Base-by-base conservation (phyloP, 2,888 invertebrate species). In the Criorhina ranunculi region DNA sequence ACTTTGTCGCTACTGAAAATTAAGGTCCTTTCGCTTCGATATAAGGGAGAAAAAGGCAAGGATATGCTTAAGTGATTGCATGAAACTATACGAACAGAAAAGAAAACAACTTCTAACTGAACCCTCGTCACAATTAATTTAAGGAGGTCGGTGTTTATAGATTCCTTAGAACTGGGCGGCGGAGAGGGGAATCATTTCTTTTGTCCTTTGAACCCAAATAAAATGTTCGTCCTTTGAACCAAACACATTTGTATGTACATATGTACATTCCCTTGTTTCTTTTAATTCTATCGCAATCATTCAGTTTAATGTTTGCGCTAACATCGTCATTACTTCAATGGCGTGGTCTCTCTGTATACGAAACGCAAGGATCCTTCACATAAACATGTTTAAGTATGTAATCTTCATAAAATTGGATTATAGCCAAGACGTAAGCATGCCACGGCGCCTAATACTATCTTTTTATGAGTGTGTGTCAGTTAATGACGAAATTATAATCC, bases 321-420 rank as follows among this genome's bases (percentile, higher is more conserved):
- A 78, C 78, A 64, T 81, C 64, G 81, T 81, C 81, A 81, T 81
- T 81, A 81, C 62, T 76, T 76, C 64, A 76, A 76, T 76, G 69
- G 75, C 69, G 49, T 40, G 80, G 80, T 80, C 73, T 73, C 60
- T 11, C 12, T 15, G 35, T 17, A 51, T 35, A 35, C 49, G 49
- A 40, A 51, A 42, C 44, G 31, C 46, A 55, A 42, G 75, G n/a
- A 49, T 59, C 29, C 59, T 46, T 37, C 51, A 33, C 51, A 46
- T n/a, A 40, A 64, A 40, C 46, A 37, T 69, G 42, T 37, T 67
- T 24, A 42, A 57, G 46, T 40, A 31, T 49, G 46, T 42, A 40
- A 59, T 59, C 29, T 66, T 64, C 35, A 72, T 79, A 72, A 72
- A 72, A 78, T 72, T 49, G 64, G 35, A 72, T 64, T 72, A 62